Percentiles rank a stretch among this genome's conserved stretches.
Evolutionary conservation across 2,888 invertebrate genomes (phyloP).

Genomic region (Lathronympha strigana): DNA sequence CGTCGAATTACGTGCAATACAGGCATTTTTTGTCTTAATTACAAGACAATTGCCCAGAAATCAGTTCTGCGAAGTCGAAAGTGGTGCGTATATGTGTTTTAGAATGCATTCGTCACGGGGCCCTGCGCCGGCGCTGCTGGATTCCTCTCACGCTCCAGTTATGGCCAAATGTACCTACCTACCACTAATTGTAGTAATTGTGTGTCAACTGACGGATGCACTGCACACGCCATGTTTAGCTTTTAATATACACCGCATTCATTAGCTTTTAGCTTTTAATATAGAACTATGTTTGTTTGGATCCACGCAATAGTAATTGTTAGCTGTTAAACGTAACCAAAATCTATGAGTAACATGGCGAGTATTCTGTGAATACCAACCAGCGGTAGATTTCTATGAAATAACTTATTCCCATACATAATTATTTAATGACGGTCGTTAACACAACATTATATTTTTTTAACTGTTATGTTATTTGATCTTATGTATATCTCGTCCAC

Average conservation of each 20-base stretch:
- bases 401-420: not conserved
- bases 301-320: not conserved
- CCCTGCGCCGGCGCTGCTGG: constrained; percentile 71
- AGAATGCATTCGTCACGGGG: constrained; percentile 70
- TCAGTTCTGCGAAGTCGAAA: constrained; percentile 30
- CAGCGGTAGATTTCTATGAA: not conserved
- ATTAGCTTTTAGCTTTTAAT: too few species aligned
- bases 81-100: constrained; percentile 46
- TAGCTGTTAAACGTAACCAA: not conserved
- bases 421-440: too few species aligned
- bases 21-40: not conserved
- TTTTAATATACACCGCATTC: constrained; percentile 6
- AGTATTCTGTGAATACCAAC: not conserved
- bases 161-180: constrained; percentile 64
- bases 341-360: not conserved
- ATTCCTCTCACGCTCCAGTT: constrained; percentile 83
- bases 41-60: not conserved
- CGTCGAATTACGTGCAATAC: not conserved
- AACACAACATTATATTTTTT: too few species aligned
- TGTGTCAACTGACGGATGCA: constrained; percentile 69
- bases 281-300: not conserved
- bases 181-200: constrained; percentile 60
- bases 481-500: too few species aligned
- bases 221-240: constrained; percentile 50
- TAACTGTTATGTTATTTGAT: too few species aligned